Base-by-base conservation (phyloP, 37 sponge, comb jelly and placozoan species). In the Halisarca cf. caerulea region DNA sequence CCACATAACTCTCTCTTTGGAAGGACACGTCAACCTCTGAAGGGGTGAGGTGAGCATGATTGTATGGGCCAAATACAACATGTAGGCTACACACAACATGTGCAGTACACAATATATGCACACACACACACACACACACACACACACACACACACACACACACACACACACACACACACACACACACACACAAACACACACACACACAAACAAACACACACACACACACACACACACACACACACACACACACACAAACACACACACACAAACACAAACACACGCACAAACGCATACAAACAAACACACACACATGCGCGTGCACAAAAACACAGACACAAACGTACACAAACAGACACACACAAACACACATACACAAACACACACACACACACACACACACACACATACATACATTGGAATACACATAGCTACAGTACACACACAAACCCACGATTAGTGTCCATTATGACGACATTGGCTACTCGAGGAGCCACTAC, bases 231-330 rank as follows among this genome's bases (percentile, higher is more conserved):
- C 51, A 47, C 51, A 47, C 51, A 47, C 51, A 47, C 51, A 47
- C 51, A 47, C 51, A 47, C 51, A 47, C 51, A 47, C 51, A 47
- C 11, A 47, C 51, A 47, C 54, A 40, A 25, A 17, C 32, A 37
- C 28, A 34, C 53, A 53, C 43, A 51, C 32, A 37, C 62, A n/a
- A 24, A 58, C 59, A 8, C 55, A 32, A 23, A 54, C 30, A 17
- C 83, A 66, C 33, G 39, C 47, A 51, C 33, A 24, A 27, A 79
- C 85, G 88, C 89, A 88, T 55, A 27, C 89, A 92, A 41, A 58
- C 64, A 28, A 43, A 44, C 28, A 61, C 62, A 32, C 39, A 27
- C 24, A 83, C 89, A 5, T 88, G 80, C 30, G n/a, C 62, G 39
- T 89, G 89, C 84, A 94, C 87, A 6, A 82, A 47, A 6, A 47